Percentiles rank a stretch among this genome's conserved stretches.
Conservation (phyloP, 2,888 invertebrate species). For the Aphodius granarius region DNA sequence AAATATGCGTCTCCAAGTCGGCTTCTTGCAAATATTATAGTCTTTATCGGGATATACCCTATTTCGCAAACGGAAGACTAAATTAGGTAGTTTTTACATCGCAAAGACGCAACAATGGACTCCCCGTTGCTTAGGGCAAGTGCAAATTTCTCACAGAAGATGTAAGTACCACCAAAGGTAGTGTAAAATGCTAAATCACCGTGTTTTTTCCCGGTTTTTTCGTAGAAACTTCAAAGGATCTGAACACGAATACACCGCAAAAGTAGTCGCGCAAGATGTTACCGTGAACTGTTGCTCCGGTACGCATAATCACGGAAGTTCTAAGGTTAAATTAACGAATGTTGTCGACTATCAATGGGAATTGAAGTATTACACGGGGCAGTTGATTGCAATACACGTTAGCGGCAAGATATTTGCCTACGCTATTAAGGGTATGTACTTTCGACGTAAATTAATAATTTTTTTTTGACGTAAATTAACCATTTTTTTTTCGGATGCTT, state of each 20-base stretch:
- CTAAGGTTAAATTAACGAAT: conserved; percentile 87
- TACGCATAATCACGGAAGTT: conserved; percentile 78
- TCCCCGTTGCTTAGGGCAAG: conserved; percentile 37
- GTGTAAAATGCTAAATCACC: conserved; percentile 2
- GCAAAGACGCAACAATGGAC: conserved; percentile 36
- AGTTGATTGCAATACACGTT: conserved; percentile 85
- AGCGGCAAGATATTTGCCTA: conserved; percentile 87
- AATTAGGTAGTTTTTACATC: neutral
- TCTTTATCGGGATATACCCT: no score
- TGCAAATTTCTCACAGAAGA: conserved; percentile 42
- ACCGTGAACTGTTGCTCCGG: conserved; percentile 72
- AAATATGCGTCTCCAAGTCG: no score
- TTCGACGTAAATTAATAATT: no score
- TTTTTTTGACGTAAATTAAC: no score
- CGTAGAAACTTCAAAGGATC: conserved; percentile 47
- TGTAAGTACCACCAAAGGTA: conserved; percentile 37
- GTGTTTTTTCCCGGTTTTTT: conserved; percentile 20
- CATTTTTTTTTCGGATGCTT: neutral
- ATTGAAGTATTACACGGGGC: conserved; percentile 81
- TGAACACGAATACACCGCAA: conserved; percentile 48
- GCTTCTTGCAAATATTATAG: no score
- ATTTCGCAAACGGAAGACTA: no score
- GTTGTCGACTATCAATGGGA: conserved; percentile 95
- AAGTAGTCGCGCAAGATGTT: conserved; percentile 61
- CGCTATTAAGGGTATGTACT: conserved; percentile 77